These are phyloP conservation scores for Neomicropteryx cornuta DNA, from an alignment of 1,140 invertebrate genomes.

Conservation along the genomic window DNA sequence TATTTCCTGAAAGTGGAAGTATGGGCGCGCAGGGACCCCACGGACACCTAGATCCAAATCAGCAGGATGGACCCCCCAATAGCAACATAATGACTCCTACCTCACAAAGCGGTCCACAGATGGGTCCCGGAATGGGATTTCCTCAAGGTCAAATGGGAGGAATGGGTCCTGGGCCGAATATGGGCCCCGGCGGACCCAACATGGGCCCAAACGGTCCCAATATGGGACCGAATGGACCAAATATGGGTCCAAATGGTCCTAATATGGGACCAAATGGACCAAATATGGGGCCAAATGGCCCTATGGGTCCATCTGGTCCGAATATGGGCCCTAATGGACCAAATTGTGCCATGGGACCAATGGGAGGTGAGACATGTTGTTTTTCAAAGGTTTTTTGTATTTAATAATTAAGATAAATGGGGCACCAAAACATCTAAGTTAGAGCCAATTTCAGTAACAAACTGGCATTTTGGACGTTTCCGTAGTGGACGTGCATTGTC, in stretches of 20 bases:
- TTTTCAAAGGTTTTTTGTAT: too few species aligned
- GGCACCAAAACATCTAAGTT: too few species aligned
- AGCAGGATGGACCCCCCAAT: slow-evolving; percentile 20
- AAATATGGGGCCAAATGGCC: slow-evolving; percentile 17
- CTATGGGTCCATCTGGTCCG: slow-evolving; percentile 29
- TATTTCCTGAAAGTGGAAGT: slow-evolving; percentile 66
- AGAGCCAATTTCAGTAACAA: too few species aligned
- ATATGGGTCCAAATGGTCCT: slow-evolving; percentile 26
- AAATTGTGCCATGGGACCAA: slow-evolving; percentile 31
- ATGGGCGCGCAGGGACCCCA: slow-evolving; percentile 26
- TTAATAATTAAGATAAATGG: too few species aligned
- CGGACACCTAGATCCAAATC: slow-evolving; percentile 26
- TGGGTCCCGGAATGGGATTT: slow-evolving; percentile 30
- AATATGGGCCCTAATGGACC: slow-evolving; percentile 19
- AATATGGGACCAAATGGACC: slow-evolving; percentile 30
- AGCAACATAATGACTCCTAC: slow-evolving; percentile 31
- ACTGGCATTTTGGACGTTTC: too few species aligned
- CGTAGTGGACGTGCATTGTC: too few species aligned
- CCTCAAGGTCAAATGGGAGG: slow-evolving; percentile 28
- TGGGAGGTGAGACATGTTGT: slow-evolving; percentile 9
- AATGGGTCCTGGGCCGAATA: slow-evolving; percentile 27
- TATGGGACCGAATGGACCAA: slow-evolving; percentile 29
- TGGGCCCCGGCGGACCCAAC: slow-evolving; percentile 20
- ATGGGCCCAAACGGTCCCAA: slow-evolving; percentile 26
- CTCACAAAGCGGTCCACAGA: slow-evolving; percentile 23